Base-by-base conservation (phyloP, 2,113 vertebrate species). In the Neofelis nebulosa region DNA sequence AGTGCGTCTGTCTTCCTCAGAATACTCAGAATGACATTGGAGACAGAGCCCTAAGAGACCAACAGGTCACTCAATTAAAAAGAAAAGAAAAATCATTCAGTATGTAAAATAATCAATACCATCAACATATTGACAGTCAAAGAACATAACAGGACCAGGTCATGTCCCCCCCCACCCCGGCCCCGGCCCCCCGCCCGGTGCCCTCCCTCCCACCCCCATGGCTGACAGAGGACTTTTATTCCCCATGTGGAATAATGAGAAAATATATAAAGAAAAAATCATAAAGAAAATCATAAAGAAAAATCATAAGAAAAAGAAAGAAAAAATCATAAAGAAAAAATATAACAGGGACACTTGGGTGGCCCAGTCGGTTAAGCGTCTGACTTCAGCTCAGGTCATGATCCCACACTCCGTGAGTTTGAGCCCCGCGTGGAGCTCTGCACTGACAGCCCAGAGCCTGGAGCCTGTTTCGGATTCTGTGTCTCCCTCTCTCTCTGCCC, bases 1-100 rank as follows among this genome's bases (percentile, higher is more conserved):
- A 27, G 63, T 7, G 3, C 1, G 27, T 7, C 16, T 3, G 9
- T 18, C 71, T 41, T 21, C 33, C 63, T 38, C 5, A 25, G 57
- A 76, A 76, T 19, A 57, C 52, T 57, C 55, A 57, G 21, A 23
- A 8, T 2, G 45, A 29, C 12, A 4, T 14, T 66, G 61, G 80
- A 12, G 38, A 33, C 1, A 8, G 45, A 73, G 5, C n/a, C n/a
- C 0, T 0, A 9, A 3, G 19, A 50, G 41, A 8, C 57, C 0
- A 0, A 57, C 0, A 3, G 21, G 33, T 21, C 45, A 9, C 8
- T 0, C 0, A 23, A 52, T 36, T 4, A 52, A 21, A 79, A 50
- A 9, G 25, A 23, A 16, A 25, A 2, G 48, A 33, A 29, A 27
- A 13, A 18, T 13, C 8, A 3, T 13, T 25, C 21, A 0, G 13